Base-by-base conservation (phyloP, 2,888 invertebrate genomes). In the Blastobasis lacticolella region DNA sequence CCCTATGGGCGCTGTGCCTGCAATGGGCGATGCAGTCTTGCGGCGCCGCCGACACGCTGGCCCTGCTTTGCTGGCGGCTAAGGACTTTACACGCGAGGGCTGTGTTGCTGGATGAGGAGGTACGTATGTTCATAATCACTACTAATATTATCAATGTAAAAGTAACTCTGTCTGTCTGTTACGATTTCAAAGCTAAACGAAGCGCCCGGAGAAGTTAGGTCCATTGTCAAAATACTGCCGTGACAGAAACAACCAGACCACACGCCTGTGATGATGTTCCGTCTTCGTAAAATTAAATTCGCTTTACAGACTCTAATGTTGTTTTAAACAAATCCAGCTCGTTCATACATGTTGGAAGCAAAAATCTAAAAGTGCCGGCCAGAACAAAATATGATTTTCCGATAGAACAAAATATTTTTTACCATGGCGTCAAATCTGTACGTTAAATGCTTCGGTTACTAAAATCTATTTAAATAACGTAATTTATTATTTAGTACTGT, bases 31-130 rank as follows among this genome's bases (percentile, higher is more conserved):
- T 53, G 50, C 59, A 57, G 56, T 56, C 57, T 45, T 54, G 69
- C 64, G 62, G 36, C 50, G 67, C 68, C 67, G 52, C 58, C 54
- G 69, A 41, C 46, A 38, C 56, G 55, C 54, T 48, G 45, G 79
- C 77, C 58, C 65, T 82, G 59, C 62, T 75, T 60, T 72, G 78
- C 69, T 83, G 83, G 82, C 73, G 81, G 2, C 68, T 81, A 69
- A 79, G 82, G 57, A 78, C 77, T 79, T 64, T 75, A 69, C 73
- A 73, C 63, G 69, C 78, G 65, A 71, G 73, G 52, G 53, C 61
- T 57, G 56, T 67, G 59, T 64, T 71, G 49, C 54, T 65, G 44
- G 67, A 63, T 46, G 51, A 54, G 38, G 54, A 54, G 53, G 56
- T 52, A 9, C 37, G 10, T 2, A 2, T 8, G 10, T 8, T 5